phyloP scores from a whole-genome alignment of 2,888 invertebrate species.

The Schizaphis graminum region DNA sequence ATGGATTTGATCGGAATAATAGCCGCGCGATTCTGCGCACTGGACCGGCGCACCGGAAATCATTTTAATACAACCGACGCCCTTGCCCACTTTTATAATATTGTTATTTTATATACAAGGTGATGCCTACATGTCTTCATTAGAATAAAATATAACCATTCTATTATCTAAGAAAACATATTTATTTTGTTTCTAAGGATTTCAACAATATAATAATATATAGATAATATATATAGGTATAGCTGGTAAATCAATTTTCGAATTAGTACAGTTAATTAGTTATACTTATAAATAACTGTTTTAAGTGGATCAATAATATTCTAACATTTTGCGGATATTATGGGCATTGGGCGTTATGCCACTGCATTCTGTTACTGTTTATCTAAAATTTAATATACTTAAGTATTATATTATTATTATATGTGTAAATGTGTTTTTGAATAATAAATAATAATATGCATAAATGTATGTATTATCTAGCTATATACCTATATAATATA shows the following conservation, averaged over 20 bases:
- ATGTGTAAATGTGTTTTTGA: no score
- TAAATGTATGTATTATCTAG: not conserved
- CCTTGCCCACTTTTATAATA: not conserved
- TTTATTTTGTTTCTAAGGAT: not conserved
- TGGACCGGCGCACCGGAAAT: conserved; percentile 10
- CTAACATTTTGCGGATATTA: no score
- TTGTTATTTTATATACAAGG: not conserved
- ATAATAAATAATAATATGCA: not conserved
- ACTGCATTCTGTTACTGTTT: not conserved
- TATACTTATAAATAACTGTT: no score
- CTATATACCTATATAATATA: no score
- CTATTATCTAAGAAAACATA: not conserved
- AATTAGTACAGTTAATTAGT: no score
- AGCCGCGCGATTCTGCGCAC: conserved; percentile 31
- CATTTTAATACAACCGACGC: not conserved
- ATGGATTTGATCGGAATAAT: conserved; percentile 3
- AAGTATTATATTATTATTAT: no score
- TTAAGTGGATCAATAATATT: no score
- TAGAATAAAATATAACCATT: not conserved
- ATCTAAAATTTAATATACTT: not conserved
- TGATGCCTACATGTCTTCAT: not conserved
- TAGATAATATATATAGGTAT: not conserved
- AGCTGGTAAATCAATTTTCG: not conserved
- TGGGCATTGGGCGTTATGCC: not conserved
- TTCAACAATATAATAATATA: not conserved